Evolutionary conservation across 2,797 vertebrate species (phyloP).

Genomic region (Lepidocolaptes lacrymiger): DNA sequence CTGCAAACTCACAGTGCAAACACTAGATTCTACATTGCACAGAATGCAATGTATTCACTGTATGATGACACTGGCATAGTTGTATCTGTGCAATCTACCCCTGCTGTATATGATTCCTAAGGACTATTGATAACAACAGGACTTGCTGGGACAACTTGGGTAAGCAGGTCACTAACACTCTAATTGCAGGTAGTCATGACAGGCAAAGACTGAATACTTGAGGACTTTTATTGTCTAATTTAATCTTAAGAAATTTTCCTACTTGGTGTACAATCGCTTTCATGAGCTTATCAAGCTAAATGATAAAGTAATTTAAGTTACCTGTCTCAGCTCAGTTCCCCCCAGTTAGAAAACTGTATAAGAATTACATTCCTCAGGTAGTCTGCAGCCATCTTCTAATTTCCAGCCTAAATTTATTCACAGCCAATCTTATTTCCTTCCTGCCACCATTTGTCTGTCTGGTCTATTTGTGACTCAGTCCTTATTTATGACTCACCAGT

Average conservation of each 20-base stretch:
- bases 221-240: not conserved
- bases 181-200: not conserved
- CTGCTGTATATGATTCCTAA: not conserved
- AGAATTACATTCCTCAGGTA: slow-evolving; percentile 25
- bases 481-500: slow-evolving; percentile 57
- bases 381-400: slow-evolving; percentile 8
- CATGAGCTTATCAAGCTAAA: not conserved
- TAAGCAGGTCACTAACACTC: not conserved
- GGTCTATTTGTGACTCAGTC: slow-evolving; percentile 60
- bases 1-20: not conserved
- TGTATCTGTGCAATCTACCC: not conserved
- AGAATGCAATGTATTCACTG: not conserved
- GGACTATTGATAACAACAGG: not conserved
- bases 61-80: not conserved
- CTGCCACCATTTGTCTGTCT: slow-evolving; percentile 64
- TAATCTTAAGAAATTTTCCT: not conserved
- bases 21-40: not conserved
- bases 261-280: fast-evolving
- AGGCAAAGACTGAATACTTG: not conserved
- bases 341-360: not conserved
- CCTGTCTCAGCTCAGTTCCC: not conserved
- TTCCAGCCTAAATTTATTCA: slow-evolving; percentile 54
- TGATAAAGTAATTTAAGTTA: not conserved
- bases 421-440: slow-evolving; percentile 49
- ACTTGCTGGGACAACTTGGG: not conserved